A percentile compares a stretch with the other conserved stretches of the same genome.
Conservation (phyloP, 1,140 invertebrate species). For the Potamilus streckersoni region DNA sequence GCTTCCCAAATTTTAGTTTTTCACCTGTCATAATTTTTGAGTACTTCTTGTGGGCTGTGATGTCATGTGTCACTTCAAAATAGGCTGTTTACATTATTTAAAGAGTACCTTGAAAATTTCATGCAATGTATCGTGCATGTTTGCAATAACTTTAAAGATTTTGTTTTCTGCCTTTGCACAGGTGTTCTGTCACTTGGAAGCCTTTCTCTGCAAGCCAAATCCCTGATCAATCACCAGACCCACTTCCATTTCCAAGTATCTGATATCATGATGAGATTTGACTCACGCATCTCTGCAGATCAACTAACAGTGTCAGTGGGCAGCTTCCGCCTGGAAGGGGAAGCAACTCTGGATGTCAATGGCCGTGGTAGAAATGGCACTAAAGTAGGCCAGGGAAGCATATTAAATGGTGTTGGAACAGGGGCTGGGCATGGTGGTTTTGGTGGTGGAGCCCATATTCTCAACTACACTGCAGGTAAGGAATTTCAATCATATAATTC, state of each 20-base stretch:
- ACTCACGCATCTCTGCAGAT: conserved; percentile 40
- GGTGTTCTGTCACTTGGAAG: conserved; percentile 41
- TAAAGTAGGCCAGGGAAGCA: conserved; percentile 3
- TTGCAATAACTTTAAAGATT: no score
- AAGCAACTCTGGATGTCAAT: conserved; percentile 42
- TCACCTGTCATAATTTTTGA: no score
- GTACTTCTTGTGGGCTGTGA: no score
- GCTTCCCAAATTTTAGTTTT: no score
- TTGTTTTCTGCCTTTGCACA: conserved; percentile 21
- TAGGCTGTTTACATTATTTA: background rate
- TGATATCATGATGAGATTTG: conserved; percentile 48
- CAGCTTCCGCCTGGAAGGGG: conserved; percentile 44
- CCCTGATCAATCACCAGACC: conserved; percentile 38
- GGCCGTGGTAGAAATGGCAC: conserved; percentile 27
- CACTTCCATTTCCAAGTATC: conserved; percentile 40
- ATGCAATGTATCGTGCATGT: no score
- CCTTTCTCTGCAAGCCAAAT: conserved; percentile 43
- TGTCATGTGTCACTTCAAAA: no score
- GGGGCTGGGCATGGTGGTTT: conserved; percentile 53
- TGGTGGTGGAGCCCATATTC: conserved; percentile 44
- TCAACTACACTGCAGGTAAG: conserved; percentile 26
- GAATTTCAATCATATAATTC: background rate
- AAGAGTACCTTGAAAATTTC: background rate
- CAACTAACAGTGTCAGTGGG: conserved; percentile 36
- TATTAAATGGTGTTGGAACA: conserved; percentile 19